Base-by-base conservation (phyloP, 2,888 invertebrate species). In the Spodoptera littoralis region DNA sequence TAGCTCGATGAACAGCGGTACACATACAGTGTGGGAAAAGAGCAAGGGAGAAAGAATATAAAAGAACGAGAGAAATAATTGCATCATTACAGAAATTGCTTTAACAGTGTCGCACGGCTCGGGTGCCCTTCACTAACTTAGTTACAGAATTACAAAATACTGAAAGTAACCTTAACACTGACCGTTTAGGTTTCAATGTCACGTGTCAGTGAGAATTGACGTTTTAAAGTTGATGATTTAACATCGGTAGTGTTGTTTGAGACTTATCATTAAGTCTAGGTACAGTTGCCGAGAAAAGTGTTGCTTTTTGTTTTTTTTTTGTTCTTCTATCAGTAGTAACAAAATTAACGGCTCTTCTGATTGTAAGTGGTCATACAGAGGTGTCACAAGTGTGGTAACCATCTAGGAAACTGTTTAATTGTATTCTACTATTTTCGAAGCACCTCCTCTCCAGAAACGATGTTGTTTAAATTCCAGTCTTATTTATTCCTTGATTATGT, bases 21-120 rank as follows among this genome's bases (percentile, higher is more conserved):
- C 27, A 27, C 27, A 5, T 27, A 27, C 27, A 27, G 27, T 80
- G 84, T 78, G 74, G 83, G 74, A 84, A 86, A 84, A 83, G 82
- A 36, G 36, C 36, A 43, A 68, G 54, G 24, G 24, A 12, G 47
- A 47, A 24, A 47, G 47, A 12, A 12, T 47, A 24, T 42, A 47
- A 45, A 46, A 11, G n/a, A 41, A 13, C 18, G 83, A 80, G 82
- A 81, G 81, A 79, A 88, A 88, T 90, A 90, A 90, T 90, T 89
- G 88, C 87, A 73, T 87, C 87, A 88, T 91, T 90, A 90, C 83
- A 85, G 83, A 84, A 89, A 90, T 89, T 88, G 86, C 87, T 83
- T 74, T 69, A 74, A 70, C 77, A 68, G 81, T 79, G 81, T 80
- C 77, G 83, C 76, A 70, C 68, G 76, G 67, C 64, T 71, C 60